Base-by-base conservation (phyloP, 1,140 invertebrate genomes). In the Brachionus koreanus region DNA sequence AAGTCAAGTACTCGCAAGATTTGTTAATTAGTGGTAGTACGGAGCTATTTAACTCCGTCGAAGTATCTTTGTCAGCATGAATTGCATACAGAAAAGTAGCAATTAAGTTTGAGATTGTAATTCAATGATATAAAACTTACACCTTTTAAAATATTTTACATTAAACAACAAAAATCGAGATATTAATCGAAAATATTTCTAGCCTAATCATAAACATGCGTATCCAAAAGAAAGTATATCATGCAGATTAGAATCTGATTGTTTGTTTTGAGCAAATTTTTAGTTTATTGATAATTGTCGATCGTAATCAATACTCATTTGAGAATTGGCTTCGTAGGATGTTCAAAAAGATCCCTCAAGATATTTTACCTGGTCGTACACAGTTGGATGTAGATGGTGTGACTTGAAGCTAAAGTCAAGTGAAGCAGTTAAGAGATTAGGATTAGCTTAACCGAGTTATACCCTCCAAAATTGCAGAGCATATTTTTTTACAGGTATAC, bases 401-500 rank as follows among this genome's bases (percentile, higher is more conserved):
- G 29, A 39, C 65, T 69, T 19, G 65, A 16, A 69, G 65, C 65
- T 37, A 37, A 69, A 69, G 65, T 69, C 65, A 69, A 69, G 65
- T 69, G 65, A 37, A 65, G 33, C 25, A 33, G 63, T 13, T 65
- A 13, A 65, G 33, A n/a, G 63, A 65, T 33, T 33, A 37, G 63
- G 33, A 65, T 33, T 37, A 69, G 16, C 37, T 69, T 4, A 69
- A 69, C 16, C 29, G 29, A 29, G 29, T 29, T 29, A 29, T 33
- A 37, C 16, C 10, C 63, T 65, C 63, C 13, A 39, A 19, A 69
- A 69, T 19, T 57, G 16, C n/a, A 57, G 10, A 67, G 63, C 29
- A 35, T 67, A 67, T 29, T 67, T 67, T 65, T 69, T 69, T 69
- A 69, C 65, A 69, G 65, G 65, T 69, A 69, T 69, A 42, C n/a